Conservation (phyloP, 2,888 invertebrate species). For the Tachystola acroxantha region DNA sequence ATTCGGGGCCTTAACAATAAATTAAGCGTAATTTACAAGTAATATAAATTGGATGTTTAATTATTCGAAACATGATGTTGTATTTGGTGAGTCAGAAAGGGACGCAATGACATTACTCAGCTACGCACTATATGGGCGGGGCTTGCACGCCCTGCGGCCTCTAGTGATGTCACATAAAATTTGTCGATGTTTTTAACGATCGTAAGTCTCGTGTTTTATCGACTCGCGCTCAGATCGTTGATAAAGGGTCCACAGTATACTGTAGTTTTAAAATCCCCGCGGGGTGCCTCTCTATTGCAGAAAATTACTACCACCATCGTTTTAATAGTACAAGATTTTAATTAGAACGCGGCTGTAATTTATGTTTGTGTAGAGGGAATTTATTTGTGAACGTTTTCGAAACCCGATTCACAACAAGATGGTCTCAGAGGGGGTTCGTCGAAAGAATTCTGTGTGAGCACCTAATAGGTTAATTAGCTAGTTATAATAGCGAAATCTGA, state of each 20-base stretch:
- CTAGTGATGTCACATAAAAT: conserved; percentile 55
- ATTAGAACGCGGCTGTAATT: conserved; percentile 26
- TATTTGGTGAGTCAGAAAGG: conserved; percentile 35
- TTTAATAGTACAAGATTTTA: conserved; percentile 59
- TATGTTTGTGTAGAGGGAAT: conserved; percentile 19
- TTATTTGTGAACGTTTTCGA: conserved; percentile 16
- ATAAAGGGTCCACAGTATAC: conserved; percentile 23
- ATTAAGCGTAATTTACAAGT: conserved; percentile 19
- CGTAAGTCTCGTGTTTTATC: conserved; percentile 47
- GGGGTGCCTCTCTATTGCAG: conserved; percentile 48
- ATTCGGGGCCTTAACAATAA: conserved; percentile 12
- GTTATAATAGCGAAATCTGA: conserved; percentile 1
- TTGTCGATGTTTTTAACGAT: conserved; percentile 47
- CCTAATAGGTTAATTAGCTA: conserved; percentile 4
- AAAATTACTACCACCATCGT: conserved; percentile 32
- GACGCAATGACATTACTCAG: conserved; percentile 44
- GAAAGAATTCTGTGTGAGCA: neutral
- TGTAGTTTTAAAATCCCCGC: conserved; percentile 46
- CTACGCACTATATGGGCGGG: conserved; percentile 47
- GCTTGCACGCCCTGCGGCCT: conserved; percentile 33
- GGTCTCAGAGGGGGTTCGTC: conserved; percentile 3
- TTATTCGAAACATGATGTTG: conserved; percentile 9
- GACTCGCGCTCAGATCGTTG: conserved; percentile 32
- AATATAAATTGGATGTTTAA: conserved; percentile 15
- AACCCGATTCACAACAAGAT: conserved; percentile 4